phyloP scores from a whole-genome alignment of 2,113 vertebrate genomes.

The Lepus timidus region DNA sequence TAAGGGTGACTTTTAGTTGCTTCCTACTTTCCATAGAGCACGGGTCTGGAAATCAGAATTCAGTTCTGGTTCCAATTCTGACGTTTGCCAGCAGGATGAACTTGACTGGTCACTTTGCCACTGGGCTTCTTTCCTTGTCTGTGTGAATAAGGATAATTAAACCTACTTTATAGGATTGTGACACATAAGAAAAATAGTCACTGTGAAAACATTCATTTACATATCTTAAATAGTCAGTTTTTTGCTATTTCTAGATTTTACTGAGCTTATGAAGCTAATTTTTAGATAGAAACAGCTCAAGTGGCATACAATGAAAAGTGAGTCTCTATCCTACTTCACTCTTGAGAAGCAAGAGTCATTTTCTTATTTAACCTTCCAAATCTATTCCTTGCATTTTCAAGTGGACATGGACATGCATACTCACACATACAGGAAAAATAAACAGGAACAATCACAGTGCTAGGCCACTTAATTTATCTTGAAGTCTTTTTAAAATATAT shows the following conservation, averaged over 20 bases:
- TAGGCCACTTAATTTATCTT: neutral
- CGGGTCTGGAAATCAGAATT: neutral
- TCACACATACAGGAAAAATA: neutral
- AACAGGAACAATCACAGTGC: neutral
- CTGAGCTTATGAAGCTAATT: slow-evolving; percentile 4
- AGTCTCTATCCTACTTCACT: neutral
- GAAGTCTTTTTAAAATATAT: neutral
- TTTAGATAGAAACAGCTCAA: slow-evolving; percentile 27
- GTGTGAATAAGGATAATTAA: neutral
- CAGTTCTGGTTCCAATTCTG: neutral
- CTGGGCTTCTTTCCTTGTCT: neutral
- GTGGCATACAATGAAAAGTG: neutral
- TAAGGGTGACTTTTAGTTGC: neutral
- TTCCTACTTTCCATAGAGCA: neutral
- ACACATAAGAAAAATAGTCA: neutral
- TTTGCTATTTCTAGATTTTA: slow-evolving; percentile 26
- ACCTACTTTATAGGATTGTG: neutral
- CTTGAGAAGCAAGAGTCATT: slow-evolving; percentile 1
- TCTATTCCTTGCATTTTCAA: neutral
- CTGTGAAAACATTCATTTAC: neutral
- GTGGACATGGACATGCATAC: neutral
- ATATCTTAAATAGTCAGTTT: neutral
- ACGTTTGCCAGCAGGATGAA: neutral
- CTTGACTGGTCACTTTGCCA: neutral
- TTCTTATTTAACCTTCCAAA: neutral